Evolutionary conservation across 1,140 invertebrate species (phyloP).

Genomic region (Frieseomelitta varia): DNA sequence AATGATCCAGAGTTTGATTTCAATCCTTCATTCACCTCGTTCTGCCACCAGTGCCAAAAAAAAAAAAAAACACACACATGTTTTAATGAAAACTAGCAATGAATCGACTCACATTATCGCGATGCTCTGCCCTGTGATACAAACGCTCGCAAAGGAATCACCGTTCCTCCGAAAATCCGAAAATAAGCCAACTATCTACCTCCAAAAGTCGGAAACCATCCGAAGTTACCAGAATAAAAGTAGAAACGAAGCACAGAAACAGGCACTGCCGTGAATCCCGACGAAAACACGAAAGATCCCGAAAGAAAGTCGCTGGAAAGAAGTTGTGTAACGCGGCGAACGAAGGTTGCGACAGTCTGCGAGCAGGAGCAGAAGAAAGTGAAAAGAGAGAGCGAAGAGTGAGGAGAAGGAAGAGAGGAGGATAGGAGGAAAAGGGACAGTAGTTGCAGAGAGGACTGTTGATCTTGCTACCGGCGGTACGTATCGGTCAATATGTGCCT

Average conservation of each 20-base stretch:
- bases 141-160: no score
- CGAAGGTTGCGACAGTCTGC: background rate
- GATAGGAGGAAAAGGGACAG: conserved; percentile 18
- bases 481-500: conserved; percentile 78
- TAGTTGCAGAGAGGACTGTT: conserved; percentile 70
- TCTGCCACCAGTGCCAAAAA: no score
- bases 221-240: background rate
- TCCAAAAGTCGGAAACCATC: background rate
- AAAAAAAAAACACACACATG: no score
- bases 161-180: background rate
- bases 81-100: no score
- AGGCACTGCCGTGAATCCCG: background rate
- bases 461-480: conserved; percentile 78
- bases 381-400: conserved; percentile 55
- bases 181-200: background rate
- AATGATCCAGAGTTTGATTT: no score
- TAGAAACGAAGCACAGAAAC: background rate
- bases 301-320: background rate
- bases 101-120: no score
- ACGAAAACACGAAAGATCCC: background rate
- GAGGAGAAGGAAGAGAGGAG: conserved; percentile 17
- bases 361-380: background rate
- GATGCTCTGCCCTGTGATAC: no score
- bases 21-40: no score
- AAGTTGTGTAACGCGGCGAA: background rate